Base-by-base conservation (phyloP, 2,888 invertebrate genomes). In the Malachius bipustulatus region DNA sequence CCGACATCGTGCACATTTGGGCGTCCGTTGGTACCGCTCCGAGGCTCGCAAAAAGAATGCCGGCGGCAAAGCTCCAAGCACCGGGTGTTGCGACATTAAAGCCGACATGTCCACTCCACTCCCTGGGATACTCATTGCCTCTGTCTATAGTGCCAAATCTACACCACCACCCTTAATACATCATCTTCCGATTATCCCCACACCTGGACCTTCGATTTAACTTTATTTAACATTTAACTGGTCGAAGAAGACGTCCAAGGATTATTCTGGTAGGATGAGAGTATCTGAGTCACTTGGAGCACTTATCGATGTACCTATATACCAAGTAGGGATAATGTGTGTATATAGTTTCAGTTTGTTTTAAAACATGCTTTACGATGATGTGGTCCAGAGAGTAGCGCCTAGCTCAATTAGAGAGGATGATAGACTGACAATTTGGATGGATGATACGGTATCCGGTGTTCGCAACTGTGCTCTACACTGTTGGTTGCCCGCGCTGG, bases 1-100 rank as follows among this genome's bases (percentile, higher is more conserved):
- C 40, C 96, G 71, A 60, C 96, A 97, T 35, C 96, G 73, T 39
- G 96, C 96, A 66, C 96, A 96, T 66, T 96, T 96, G 26, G 96
- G 96, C 11, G 96, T 94, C 47, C 94, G 69, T 67, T 93, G 93
- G 64, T 91, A 94, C 54, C 93, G 73, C 60, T 94, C 93, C 13
- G 83, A 82, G 38, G 88, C 87, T 48, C 88, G 71, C 39, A 88
- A 65, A 63, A 89, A 88, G 64, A 88, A 87, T n/a, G 80, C 78
- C 43, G 87, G 87, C 31, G 88, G 88, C 51, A 83, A 60, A 1
- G 81, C 81, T 19, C 82, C 82, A 58, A 88, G 59, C 41, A 87
- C 85, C 26, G 83, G 82, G 60, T 77, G 77, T 55, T 87, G 87
- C 51, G 84, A 84, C 71, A 87, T 85, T 55, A 87, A 63, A 57